Conservation (phyloP, 2,888 invertebrate species). For the Marronus borbonicus region DNA sequence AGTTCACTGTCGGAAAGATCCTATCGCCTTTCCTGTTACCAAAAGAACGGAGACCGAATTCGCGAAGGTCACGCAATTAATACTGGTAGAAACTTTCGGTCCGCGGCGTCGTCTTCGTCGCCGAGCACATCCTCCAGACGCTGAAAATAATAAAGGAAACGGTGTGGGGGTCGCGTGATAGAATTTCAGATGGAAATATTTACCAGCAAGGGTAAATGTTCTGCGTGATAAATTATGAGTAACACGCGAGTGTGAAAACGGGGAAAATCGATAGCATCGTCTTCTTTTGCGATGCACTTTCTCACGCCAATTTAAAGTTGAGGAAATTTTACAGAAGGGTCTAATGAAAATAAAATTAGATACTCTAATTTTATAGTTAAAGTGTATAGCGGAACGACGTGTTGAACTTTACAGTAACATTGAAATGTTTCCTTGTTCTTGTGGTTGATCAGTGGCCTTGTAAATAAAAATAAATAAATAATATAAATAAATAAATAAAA, state of each 20-base stretch:
- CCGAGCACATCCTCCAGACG: constrained; percentile 6
- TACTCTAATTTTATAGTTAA: too few relatives aligned
- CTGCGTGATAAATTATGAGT: constrained; percentile 20
- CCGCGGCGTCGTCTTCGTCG: constrained; percentile 2
- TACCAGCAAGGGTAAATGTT: neutral
- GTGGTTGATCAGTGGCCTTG: too few relatives aligned
- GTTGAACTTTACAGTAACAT: too few relatives aligned
- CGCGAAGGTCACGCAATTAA: constrained; percentile 45
- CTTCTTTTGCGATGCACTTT: too few relatives aligned
- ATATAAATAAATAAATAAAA: too few relatives aligned
- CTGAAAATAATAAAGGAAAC: constrained; percentile 42
- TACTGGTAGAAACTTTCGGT: constrained; percentile 10
- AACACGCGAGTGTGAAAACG: constrained; percentile 16
- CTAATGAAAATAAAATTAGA: too few relatives aligned
- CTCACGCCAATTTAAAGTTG: too few relatives aligned
- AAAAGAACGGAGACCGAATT: constrained; percentile 32
- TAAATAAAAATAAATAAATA: too few relatives aligned
- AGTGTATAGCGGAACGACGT: too few relatives aligned
- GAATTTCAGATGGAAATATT: constrained; percentile 29
- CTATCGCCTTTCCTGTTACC: constrained; percentile 34
- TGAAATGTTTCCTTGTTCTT: too few relatives aligned
- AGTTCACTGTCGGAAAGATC: constrained; percentile 32
- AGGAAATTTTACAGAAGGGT: too few relatives aligned
- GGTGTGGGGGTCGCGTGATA: constrained; percentile 26
- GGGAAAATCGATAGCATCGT: too few relatives aligned